A percentile compares a stretch with the other conserved stretches of the same genome.
phyloP scores from a whole-genome alignment of 2,797 vertebrate genomes.

The Anomalospiza imberbis region DNA sequence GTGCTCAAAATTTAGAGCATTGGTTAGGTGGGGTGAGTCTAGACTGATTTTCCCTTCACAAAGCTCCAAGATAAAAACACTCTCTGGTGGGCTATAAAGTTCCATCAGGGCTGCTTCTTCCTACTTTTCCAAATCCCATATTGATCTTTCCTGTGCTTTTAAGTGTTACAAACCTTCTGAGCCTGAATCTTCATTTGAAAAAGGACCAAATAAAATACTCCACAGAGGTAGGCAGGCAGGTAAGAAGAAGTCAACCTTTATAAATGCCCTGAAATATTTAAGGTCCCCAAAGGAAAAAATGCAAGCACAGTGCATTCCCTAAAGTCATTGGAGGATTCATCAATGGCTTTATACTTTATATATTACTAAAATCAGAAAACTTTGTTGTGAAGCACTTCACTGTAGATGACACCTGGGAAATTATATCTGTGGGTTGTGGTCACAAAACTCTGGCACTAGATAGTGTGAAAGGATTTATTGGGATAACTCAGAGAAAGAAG shows the following conservation, averaged over 20 bases:
- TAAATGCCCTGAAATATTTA: background rate
- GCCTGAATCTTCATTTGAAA: slow-evolving; percentile 6
- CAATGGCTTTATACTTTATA: background rate
- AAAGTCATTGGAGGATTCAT: background rate
- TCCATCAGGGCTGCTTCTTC: slow-evolving; percentile 21
- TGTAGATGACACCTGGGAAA: background rate
- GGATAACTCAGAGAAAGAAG: background rate
- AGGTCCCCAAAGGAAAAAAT: background rate
- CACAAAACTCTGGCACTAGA: background rate
- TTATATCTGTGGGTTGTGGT: rapidly evolving
- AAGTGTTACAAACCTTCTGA: slow-evolving; percentile 40
- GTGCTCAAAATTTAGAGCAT: slow-evolving; percentile 32
- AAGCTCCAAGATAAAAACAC: background rate
- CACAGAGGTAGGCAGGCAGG: background rate
- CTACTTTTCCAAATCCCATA: slow-evolving; percentile 36
- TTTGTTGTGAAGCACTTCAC: background rate
- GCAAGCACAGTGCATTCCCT: background rate
- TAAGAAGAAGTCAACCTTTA: background rate
- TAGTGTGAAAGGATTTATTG: background rate
- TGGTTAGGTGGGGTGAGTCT: background rate
- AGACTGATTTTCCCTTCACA: slow-evolving; percentile 9
- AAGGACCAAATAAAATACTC: slow-evolving; percentile 17
- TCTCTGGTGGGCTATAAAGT: slow-evolving; percentile 27
- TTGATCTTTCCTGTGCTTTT: slow-evolving; percentile 32
- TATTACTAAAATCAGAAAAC: background rate